phyloP scores from a whole-genome alignment of 2,797 vertebrate species.

The Decapterus maruadsi region DNA sequence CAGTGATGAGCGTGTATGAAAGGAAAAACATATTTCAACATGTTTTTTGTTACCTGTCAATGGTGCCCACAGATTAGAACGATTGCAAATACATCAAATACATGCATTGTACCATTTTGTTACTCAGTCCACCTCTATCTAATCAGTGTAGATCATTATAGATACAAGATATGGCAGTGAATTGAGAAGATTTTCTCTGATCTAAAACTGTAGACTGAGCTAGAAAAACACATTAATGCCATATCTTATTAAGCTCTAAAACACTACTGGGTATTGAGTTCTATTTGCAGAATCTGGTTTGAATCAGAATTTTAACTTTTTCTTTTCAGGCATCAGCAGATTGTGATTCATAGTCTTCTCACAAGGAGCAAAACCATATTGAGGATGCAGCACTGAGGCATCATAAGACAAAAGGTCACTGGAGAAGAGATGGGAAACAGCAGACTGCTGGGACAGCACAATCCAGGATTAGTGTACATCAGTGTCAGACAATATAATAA shows the following conservation, averaged over 20 bases:
- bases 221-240: background rate
- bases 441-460: background rate
- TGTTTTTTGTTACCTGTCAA: too few species aligned
- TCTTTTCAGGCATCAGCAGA: background rate
- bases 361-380: background rate
- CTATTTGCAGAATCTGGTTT: background rate
- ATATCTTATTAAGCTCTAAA: background rate
- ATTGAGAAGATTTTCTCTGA: too few species aligned
- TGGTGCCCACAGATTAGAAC: too few species aligned
- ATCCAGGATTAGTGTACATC: constrained; percentile 30
- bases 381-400: background rate
- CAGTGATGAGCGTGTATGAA: too few species aligned
- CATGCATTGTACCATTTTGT: too few species aligned
- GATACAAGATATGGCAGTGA: too few species aligned
- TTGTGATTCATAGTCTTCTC: background rate
- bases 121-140: too few species aligned
- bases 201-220: background rate
- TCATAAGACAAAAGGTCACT: constrained; percentile 24
- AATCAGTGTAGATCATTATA: too few species aligned
- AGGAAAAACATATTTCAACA: too few species aligned
- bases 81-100: too few species aligned
- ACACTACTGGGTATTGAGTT: background rate
- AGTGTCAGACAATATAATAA: constrained; percentile 11
- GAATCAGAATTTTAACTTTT: background rate
- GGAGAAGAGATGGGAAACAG: constrained; percentile 20